phyloP scores from a whole-genome alignment of 2,797 vertebrate genomes.

The Rhynchonycteris naso region DNA sequence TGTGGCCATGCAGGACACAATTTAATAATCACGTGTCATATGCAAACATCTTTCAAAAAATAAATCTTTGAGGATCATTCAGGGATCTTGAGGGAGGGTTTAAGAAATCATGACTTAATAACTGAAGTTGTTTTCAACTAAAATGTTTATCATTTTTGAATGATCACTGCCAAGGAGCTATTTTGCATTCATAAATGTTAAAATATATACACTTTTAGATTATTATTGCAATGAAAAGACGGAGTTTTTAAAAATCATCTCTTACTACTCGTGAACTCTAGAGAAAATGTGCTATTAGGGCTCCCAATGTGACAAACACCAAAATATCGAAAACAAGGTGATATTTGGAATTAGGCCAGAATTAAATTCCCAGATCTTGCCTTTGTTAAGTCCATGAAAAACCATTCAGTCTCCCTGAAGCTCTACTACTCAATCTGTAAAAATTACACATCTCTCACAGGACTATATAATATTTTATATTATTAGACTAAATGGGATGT shows the following conservation, averaged over 20 bases:
- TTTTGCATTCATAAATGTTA: neutral
- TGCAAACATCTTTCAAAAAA: neutral
- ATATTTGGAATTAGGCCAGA: neutral
- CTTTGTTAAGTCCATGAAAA: neutral
- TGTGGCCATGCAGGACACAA: neutral
- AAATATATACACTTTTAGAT: neutral
- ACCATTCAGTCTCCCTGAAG: neutral
- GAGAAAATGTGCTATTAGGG: neutral
- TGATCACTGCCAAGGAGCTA: neutral
- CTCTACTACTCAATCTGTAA: neutral
- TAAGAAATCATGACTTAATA: neutral
- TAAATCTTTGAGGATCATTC: neutral
- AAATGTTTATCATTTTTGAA: conserved; percentile 1
- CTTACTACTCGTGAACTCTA: neutral
- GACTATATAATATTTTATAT: neutral
- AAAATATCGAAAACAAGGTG: neutral
- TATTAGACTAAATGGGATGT: neutral
- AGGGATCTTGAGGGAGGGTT: neutral
- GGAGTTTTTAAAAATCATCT: neutral
- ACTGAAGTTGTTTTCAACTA: neutral
- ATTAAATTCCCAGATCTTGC: neutral
- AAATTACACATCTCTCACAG: neutral
- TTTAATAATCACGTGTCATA: neutral
- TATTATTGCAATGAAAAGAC: neutral
- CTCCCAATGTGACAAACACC: neutral